A percentile compares a stretch with the other conserved stretches of the same genome.
phyloP scores from a whole-genome alignment of 2,888 invertebrate genomes.

The Pogonocherus hispidulus region DNA sequence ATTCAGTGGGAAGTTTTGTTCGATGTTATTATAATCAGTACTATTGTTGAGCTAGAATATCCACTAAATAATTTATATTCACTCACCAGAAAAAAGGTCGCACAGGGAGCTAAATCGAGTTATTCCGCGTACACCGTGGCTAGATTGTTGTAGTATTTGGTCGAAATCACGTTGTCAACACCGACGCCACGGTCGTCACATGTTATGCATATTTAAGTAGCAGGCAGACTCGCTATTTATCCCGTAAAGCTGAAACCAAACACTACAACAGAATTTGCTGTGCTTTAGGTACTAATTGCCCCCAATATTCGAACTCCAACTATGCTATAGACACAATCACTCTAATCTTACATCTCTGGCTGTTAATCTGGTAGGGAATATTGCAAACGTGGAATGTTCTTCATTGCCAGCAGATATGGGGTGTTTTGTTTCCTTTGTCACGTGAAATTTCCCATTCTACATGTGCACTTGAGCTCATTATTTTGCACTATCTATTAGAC shows the following conservation, averaged over 20 bases:
- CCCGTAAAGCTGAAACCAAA: slow-evolving; percentile 14
- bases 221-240: slow-evolving; percentile 16
- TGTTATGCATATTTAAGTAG: slow-evolving; percentile 28
- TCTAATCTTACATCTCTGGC: slow-evolving; percentile 11
- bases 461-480: no score
- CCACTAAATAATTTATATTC: slow-evolving; percentile 5
- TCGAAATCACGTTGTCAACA: slow-evolving; percentile 29
- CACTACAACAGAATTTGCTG: slow-evolving; percentile 17
- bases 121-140: neutral
- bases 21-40: no score
- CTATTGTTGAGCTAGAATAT: no score
- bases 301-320: slow-evolving; percentile 21
- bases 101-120: neutral
- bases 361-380: slow-evolving; percentile 1
- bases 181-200: slow-evolving; percentile 23
- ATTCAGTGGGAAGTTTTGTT: no score
- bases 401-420: neutral
- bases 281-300: slow-evolving; percentile 25
- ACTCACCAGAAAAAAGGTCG: neutral
- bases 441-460: neutral
- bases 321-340: slow-evolving; percentile 9
- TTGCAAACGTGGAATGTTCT: neutral
- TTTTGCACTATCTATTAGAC: no score
- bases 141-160: slow-evolving; percentile 21
- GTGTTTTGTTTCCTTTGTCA: neutral